Conservation (phyloP, 2,797 vertebrate species). For the Coranthus polyacanthus region DNA sequence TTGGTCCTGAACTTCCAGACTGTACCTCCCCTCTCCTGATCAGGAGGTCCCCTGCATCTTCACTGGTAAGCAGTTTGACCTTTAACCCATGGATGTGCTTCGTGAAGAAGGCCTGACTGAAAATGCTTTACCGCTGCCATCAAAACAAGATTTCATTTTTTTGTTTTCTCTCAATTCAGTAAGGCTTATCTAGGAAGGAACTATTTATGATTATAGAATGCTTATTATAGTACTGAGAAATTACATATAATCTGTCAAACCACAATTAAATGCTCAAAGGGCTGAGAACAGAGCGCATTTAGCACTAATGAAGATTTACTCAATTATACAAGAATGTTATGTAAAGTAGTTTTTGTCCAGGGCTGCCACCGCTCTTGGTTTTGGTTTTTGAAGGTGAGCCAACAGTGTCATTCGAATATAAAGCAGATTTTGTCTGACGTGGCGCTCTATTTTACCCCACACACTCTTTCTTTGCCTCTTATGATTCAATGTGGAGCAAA, state of each 20-base stretch:
- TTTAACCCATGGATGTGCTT: conserved; percentile 20
- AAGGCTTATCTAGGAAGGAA: too few species aligned
- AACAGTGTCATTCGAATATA: conserved; percentile 43
- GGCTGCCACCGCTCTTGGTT: conserved; percentile 35
- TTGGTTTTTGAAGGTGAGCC: conserved; percentile 46
- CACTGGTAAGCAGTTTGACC: conserved; percentile 71
- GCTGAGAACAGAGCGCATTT: conserved; percentile 18
- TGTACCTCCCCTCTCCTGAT: conserved; percentile 65
- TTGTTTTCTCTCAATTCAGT: too few species aligned
- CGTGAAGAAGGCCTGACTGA: not conserved
- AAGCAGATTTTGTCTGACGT: conserved; percentile 62
- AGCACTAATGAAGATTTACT: conserved; percentile 31
- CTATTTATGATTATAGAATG: conserved; percentile 1
- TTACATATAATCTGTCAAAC: too few species aligned
- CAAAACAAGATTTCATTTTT: too few species aligned
- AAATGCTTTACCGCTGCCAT: not conserved
- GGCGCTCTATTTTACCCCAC: conserved; percentile 37
- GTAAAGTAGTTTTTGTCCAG: conserved; percentile 38
- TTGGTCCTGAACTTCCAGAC: conserved; percentile 66
- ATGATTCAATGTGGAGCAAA: conserved; percentile 79
- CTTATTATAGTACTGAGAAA: conserved; percentile 1
- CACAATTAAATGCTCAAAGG: conserved; percentile 7
- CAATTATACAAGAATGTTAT: conserved; percentile 53
- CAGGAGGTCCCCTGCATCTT: conserved; percentile 59
- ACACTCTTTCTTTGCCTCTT: conserved; percentile 48